These are phyloP conservation scores for Semicossyphus pulcher DNA, from an alignment of 2,113 vertebrate genomes.

Conservation along the genomic window DNA sequence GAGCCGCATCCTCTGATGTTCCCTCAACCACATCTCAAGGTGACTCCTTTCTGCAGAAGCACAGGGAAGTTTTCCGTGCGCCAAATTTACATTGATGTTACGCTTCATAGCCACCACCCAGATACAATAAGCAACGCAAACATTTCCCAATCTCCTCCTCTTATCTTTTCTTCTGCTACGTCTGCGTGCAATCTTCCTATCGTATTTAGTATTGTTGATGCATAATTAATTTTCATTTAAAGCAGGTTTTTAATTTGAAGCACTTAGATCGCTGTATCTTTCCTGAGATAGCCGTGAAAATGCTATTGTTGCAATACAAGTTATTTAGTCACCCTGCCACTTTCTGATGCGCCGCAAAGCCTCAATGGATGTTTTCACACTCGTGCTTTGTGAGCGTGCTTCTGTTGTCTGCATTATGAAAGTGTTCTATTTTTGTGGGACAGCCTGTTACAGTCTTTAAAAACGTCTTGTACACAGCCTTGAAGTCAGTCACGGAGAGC, in stretches of 20 bases:
- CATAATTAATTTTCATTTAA: constrained; percentile 81
- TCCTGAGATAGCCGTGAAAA: constrained; percentile 30
- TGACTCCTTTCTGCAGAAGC: constrained; percentile 60
- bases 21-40: constrained; percentile 65
- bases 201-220: constrained; percentile 76
- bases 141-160: constrained; percentile 59
- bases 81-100: constrained; percentile 72
- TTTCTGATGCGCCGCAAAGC: constrained; percentile 24
- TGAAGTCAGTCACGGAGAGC: constrained; percentile 65
- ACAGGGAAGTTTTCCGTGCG: constrained; percentile 58
- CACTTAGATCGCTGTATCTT: constrained; percentile 45
- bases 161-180: constrained; percentile 67
- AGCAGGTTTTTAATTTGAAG: constrained; percentile 75
- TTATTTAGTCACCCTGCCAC: constrained; percentile 37
- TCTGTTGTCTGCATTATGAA: constrained; percentile 60
- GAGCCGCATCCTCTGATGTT: constrained; percentile 68
- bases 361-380: constrained; percentile 22
- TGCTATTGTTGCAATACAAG: constrained; percentile 52
- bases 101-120: constrained; percentile 63
- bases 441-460: constrained; percentile 47
- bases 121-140: constrained; percentile 69
- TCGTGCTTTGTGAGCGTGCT: constrained; percentile 31
- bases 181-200: constrained; percentile 65
- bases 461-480: constrained; percentile 44
- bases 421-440: constrained; percentile 69